Base-by-base conservation (phyloP, 2,113 vertebrate genomes). In the Xenopus laevis region DNA sequence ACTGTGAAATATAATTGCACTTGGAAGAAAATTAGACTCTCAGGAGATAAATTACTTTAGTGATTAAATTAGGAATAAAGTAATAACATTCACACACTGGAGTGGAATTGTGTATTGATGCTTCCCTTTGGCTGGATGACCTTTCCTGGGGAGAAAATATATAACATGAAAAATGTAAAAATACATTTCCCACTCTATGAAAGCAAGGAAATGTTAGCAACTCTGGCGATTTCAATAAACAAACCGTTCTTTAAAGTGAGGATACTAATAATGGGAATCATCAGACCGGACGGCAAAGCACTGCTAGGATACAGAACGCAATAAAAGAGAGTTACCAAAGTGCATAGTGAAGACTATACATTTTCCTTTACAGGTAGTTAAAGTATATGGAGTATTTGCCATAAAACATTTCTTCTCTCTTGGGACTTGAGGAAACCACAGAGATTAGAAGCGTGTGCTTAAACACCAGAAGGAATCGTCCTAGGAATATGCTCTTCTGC, bases 31-130 rank as follows among this genome's bases (percentile, higher is more conserved):
- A 91, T 89, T 87, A 87, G 81, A 4, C 78, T 89, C 89, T 90
- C 88, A 77, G 79, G 88, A 91, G 92, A 87, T 86, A 84, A 88
- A 88, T 91, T 92, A 87, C 83, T 83, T 87, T 87, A 84, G 87
- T 93, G 88, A 92, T 92, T 92, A 93, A 94, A 93, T 91, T 88
- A 86, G 68, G 88, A 91, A 90, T 90, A 85, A 89, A 88, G 87
- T 87, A 89, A 85, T 89, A 91, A 84, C 83, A 87, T 86, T 81
- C 80, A 53, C 68, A 80, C 57, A 77, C 5, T 47, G 12, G 80
- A 67, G 59, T 20, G 77, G 68, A 71, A 82, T 80, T 67, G 70
- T 80, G 71, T 74, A 73, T 21, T 80, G 20, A 65, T 84, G 62
- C 60, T 80, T 82, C 81, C 63, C 71, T 79, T 58, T 75, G 44